phyloP scores from a whole-genome alignment of 64 coral and sea anemone species.

The Catalaphyllia jardinei region DNA sequence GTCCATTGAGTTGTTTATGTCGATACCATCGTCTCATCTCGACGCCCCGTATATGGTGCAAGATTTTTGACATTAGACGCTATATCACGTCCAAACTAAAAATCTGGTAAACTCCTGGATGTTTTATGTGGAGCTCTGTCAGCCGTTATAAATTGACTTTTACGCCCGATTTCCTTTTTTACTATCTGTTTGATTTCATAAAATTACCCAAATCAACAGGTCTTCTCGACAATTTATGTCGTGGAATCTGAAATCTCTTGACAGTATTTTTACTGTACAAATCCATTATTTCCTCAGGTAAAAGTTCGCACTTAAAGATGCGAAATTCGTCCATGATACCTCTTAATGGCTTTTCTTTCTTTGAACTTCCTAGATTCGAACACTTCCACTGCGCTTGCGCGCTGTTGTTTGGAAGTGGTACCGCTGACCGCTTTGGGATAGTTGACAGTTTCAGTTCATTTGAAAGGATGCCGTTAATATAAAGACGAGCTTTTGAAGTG shows the following conservation, averaged over 20 bases:
- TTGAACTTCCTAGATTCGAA: conserved; percentile 60
- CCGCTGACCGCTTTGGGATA: neutral
- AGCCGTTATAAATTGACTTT: no score
- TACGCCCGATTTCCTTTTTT: neutral
- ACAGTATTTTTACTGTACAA: conserved; percentile 80
- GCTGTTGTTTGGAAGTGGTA: conserved; percentile 20
- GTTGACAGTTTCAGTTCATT: conserved; percentile 27
- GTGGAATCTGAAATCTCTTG: conserved; percentile 80
- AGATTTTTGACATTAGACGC: no score
- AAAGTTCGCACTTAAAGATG: conserved; percentile 89
- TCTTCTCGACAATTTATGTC: neutral
- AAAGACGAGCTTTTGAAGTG: conserved; percentile 67
- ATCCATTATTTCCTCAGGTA: conserved; percentile 82
- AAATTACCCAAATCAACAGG: neutral
- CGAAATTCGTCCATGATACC: conserved; percentile 92
- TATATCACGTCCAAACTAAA: no score
- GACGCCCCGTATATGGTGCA: no score
- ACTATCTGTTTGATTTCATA: neutral
- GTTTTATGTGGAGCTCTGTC: no score
- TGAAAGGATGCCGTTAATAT: conserved; percentile 77
- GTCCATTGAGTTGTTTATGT: neutral
- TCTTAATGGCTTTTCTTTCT: conserved; percentile 59
- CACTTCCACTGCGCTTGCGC: conserved; percentile 74
- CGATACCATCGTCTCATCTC: no score
- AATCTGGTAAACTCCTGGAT: no score